These are phyloP conservation scores for Rhagoletis pomonella DNA, from an alignment of 1,140 invertebrate genomes.

Conservation along the genomic window DNA sequence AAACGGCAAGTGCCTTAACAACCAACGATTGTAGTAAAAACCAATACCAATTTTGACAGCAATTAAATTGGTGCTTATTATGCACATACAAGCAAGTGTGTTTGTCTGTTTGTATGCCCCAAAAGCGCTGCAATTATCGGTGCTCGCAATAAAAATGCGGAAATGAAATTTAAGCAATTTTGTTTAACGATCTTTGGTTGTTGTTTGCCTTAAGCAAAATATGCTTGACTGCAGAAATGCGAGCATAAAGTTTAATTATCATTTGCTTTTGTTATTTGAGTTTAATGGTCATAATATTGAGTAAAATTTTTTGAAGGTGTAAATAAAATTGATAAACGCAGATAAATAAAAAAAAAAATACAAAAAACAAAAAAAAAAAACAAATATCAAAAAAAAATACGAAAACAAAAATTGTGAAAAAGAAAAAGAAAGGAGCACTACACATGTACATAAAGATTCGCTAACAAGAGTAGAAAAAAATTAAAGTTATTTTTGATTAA, in stretches of 20 bases:
- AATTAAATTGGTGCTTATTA: not conserved
- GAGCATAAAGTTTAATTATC: not conserved
- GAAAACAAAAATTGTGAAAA: not conserved
- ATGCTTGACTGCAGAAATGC: not conserved
- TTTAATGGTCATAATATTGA: not conserved
- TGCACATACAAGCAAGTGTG: not conserved
- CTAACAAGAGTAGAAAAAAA: not conserved
- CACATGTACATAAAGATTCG: too few species aligned
- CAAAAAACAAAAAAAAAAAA: not conserved
- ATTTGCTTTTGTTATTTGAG: not conserved
- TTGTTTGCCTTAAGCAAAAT: not conserved
- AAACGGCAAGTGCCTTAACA: not conserved
- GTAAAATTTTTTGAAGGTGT: not conserved
- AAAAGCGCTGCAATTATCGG: not conserved
- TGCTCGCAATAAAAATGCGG: constrained; percentile 4
- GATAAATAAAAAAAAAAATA: not conserved
- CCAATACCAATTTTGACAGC: not conserved
- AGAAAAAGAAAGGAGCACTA: not conserved
- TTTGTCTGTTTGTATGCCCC: not conserved
- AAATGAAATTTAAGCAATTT: constrained; percentile 46
- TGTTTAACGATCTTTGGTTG: not conserved
- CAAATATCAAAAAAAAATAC: not conserved
- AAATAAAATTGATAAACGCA: not conserved
- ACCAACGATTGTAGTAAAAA: not conserved
- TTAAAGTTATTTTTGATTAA: too few species aligned